Conservation (phyloP, 2,797 vertebrate species). For the Aeoliscus strigatus region DNA sequence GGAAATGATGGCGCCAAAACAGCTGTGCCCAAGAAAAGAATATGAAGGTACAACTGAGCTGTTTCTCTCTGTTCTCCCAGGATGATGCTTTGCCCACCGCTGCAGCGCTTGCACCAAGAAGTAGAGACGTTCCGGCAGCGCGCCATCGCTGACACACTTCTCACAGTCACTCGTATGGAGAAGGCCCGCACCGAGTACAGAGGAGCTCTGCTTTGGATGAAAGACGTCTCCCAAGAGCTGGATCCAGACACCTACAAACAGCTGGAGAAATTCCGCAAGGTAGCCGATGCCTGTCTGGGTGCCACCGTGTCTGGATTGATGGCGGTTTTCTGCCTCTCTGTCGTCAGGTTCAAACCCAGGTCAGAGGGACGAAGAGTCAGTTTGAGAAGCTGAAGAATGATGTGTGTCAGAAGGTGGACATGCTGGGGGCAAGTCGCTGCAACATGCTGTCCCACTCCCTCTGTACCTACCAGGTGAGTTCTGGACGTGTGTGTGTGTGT, state of each 20-base stretch:
- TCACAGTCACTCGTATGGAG: constrained; percentile 97
- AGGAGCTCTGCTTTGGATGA: constrained; percentile 97
- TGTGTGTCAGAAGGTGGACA: constrained; percentile 97
- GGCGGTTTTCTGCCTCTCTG: too few relatives aligned
- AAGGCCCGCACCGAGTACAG: constrained; percentile 93
- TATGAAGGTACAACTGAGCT: too few relatives aligned
- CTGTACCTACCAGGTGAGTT: constrained; percentile 89
- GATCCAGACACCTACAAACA: constrained; percentile 96
- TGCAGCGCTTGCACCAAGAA: constrained; percentile 92
- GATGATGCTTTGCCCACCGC: constrained; percentile 83
- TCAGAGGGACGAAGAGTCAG: constrained; percentile 87
- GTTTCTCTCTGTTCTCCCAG: constrained; percentile 58
- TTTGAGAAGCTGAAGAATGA: constrained; percentile 98
- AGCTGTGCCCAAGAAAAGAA: too few relatives aligned
- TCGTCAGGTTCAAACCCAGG: constrained; percentile 94
- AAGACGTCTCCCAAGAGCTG: constrained; percentile 95
- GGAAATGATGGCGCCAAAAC: not conserved
- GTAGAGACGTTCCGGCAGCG: constrained; percentile 97
- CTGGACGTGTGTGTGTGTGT: too few relatives aligned
- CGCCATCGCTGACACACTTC: constrained; percentile 95
- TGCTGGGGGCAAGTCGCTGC: constrained; percentile 95
- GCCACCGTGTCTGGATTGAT: too few relatives aligned
- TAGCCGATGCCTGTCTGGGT: too few relatives aligned
- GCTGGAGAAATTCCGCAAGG: constrained; percentile 99
- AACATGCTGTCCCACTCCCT: constrained; percentile 95